phyloP scores from a whole-genome alignment of 1,140 invertebrate species.

The Musca domestica region DNA sequence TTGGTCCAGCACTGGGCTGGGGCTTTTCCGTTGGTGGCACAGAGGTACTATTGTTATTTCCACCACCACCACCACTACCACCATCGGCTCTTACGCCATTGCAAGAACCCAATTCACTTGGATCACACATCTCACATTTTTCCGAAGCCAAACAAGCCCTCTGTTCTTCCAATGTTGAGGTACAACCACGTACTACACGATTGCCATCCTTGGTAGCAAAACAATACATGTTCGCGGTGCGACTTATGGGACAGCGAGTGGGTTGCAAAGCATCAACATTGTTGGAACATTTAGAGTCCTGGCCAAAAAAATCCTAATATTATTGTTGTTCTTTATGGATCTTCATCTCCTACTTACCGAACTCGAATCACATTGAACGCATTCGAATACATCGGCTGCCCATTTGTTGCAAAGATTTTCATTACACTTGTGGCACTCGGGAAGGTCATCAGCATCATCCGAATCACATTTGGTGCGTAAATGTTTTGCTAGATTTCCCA shows the following conservation, averaged over 20 bases:
- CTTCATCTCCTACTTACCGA: background rate
- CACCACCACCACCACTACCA: background rate
- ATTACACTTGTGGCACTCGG: slow-evolving; percentile 34
- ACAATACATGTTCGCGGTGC: slow-evolving; percentile 37
- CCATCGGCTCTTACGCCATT: slow-evolving; percentile 26
- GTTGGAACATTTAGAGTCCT: slow-evolving; percentile 34
- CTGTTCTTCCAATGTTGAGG: slow-evolving; percentile 32
- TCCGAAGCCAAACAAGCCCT: slow-evolving; percentile 28
- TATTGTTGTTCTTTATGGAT: too few species aligned
- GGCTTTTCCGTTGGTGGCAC: too few species aligned
- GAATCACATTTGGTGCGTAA: slow-evolving; percentile 27
- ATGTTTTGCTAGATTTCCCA: slow-evolving; percentile 26
- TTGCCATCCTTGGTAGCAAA: slow-evolving; percentile 29
- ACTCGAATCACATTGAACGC: slow-evolving; percentile 38
- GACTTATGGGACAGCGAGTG: slow-evolving; percentile 33
- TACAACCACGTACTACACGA: slow-evolving; percentile 36
- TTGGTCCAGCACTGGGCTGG: too few species aligned
- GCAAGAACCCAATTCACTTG: slow-evolving; percentile 32
- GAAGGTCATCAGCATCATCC: background rate
- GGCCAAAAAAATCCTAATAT: background rate
- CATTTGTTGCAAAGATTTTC: slow-evolving; percentile 38
- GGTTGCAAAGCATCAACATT: slow-evolving; percentile 26
- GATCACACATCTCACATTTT: slow-evolving; percentile 40
- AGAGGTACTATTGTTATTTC: too few species aligned
- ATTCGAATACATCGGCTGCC: slow-evolving; percentile 25